phyloP scores from a whole-genome alignment of 2,888 invertebrate genomes.

The Zygogramma bicolorata region DNA sequence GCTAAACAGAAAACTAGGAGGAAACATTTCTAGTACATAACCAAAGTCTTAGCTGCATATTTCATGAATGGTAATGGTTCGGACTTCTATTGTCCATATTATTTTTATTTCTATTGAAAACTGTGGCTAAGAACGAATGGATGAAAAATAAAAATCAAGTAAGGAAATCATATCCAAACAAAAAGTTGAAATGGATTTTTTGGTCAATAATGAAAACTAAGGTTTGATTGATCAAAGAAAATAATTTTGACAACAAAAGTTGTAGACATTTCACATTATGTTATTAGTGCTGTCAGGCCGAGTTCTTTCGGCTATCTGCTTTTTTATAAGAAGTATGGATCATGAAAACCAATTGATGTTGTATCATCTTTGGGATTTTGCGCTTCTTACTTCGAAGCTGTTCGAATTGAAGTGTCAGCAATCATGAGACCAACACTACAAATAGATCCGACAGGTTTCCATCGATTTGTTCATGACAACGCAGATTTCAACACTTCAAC shows the following conservation, averaged over 20 bases:
- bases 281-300: slow-evolving; percentile 28
- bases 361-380: slow-evolving; percentile 45
- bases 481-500: slow-evolving; percentile 17
- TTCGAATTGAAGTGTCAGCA: slow-evolving; percentile 44
- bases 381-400: slow-evolving; percentile 46
- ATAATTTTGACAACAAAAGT: slow-evolving; percentile 18
- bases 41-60: no score
- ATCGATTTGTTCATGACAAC: slow-evolving; percentile 1
- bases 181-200: no score
- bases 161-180: no score
- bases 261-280: slow-evolving; percentile 33
- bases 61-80: no score
- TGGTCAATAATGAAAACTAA: no score
- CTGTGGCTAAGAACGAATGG: no score
- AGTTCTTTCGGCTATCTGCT: slow-evolving; percentile 31
- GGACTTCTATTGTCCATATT: no score
- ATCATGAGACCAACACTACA: slow-evolving; percentile 23
- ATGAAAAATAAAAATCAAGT: no score
- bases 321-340: slow-evolving; percentile 44
- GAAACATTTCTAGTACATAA: no score
- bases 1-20: no score
- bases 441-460: neutral
- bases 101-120: no score
- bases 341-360: slow-evolving; percentile 36
- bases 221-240: no score